Base-by-base conservation (phyloP, 2,113 vertebrate species). In the Gila orcuttii region DNA sequence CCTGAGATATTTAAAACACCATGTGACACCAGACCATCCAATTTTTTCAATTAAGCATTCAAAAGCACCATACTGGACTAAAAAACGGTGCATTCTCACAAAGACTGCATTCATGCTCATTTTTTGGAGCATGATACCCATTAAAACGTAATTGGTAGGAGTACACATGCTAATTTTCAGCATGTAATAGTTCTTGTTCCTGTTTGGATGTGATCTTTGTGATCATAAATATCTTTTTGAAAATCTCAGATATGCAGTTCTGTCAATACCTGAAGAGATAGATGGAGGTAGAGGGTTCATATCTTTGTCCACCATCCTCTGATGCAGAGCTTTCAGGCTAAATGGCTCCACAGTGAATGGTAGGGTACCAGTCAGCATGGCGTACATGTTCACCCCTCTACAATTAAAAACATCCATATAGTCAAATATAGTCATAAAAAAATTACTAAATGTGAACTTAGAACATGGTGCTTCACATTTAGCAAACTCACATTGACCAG, bases 291-390 rank as follows among this genome's bases (percentile, higher is more conserved):
- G 95, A n/a, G 97, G 98, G 90, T 99, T 99, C 97, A 99, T 99
- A 77, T 98, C 97, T 90, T 98, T 98, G 92, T 98, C 97, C 87
- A 99, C 96, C 97, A 99, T 99, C 90, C 98, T 98, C 94, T 98
- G 97, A 92, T 99, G 98, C 55, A 99, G 93, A 45, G 97, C 97
- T 88, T 97, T 95, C 87, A 99, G 92, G 91, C 96, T 99, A 93
- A 99, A 99, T 0, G 98, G 98, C 90, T 99, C 98, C 95, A 99
- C 98, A 0, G 98, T 99, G 82, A 99, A 99, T 0, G 98, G 98
- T 3, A 99, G 90, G 0, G 96, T 98, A 59, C 98, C 98, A 0
- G 98, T 98, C 90, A 99, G 88, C 98, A 99, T 99, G 21, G 97
- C 97, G 0, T 98, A 99, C 97, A 99, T 98, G 94, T 99, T 99